Conservation (phyloP, 2,888 invertebrate species). For the Fragum sueziense region DNA sequence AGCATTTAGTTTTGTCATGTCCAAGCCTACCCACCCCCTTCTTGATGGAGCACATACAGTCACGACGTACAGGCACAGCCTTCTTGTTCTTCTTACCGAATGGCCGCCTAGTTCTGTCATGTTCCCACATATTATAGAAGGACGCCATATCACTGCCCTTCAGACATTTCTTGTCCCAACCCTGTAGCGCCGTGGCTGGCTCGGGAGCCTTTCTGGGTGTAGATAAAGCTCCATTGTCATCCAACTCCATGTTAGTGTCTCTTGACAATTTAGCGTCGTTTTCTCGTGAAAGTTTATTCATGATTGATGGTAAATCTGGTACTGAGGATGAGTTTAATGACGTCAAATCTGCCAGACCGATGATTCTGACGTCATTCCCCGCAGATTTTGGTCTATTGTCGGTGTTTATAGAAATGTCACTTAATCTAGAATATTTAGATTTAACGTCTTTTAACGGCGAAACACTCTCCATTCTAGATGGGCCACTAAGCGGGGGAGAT, state of each 20-base stretch:
- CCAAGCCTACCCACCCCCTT: constrained; percentile 23
- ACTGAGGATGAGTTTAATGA: constrained; percentile 42
- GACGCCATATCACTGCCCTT: constrained; percentile 53
- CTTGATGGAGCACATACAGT: constrained; percentile 48
- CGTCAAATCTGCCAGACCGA: constrained; percentile 35
- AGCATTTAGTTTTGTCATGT: not conserved
- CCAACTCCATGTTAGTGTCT: not conserved
- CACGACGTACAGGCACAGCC: constrained; percentile 29
- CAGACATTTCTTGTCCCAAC: constrained; percentile 22
- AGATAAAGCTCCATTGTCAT: constrained; percentile 54
- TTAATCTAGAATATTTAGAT: not conserved
- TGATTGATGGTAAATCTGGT: constrained; percentile 51
- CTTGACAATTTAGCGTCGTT: not conserved
- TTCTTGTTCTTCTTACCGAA: constrained; percentile 48
- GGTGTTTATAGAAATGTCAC: not conserved
- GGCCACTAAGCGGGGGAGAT: not conserved
- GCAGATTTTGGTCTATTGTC: constrained; percentile 46
- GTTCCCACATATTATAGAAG: constrained; percentile 60
- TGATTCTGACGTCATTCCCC: constrained; percentile 34
- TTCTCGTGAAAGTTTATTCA: constrained; percentile 34
- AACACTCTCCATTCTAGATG: not conserved
- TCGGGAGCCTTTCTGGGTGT: constrained; percentile 37
- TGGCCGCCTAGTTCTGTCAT: constrained; percentile 40
- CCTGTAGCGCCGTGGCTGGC: not conserved
- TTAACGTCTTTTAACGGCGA: constrained; percentile 15